Evolutionary conservation across 2,888 invertebrate genomes (phyloP), one percentile per base, ranked within the genome.

Genomic region (Netelia virgata): DNA sequence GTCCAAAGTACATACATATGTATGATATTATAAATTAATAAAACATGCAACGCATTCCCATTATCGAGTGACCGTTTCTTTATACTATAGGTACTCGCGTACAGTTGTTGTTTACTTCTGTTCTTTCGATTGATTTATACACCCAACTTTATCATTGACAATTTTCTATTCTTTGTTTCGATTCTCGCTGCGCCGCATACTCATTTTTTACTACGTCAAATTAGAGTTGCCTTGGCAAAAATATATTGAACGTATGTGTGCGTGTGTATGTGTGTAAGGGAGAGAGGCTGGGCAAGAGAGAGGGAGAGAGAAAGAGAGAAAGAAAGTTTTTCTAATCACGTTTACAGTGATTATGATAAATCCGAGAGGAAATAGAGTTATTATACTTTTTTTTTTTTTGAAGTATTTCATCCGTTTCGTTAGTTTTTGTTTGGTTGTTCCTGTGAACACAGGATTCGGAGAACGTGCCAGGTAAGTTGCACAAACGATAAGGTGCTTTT

Each of bases 361-460:
- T 47, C 3, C 11, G 47, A 47, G 47, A 14, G 10, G 14, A 47
- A 47, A 47, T 14, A 47, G 14, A 47, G 14, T 47, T 47, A 47
- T 11, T 14, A 47, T 47, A 47, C 10, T 10, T 47, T 47, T 47
- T 14, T 43, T 43, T 43, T 43, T 43, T 11, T n/a, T n/a, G n/a
- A 47, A 53, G n/a, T 53, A 47, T 50, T 64, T 8, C 36, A 36
- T 36, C 10, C 41, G 59, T 43, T 41, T 53, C 0, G 3, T 8
- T 59, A 18, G 68, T 68, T 28, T 59, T 87, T 23, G 2, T 88
- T 86, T 89, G 83, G 86, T 89, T 81, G 88, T 90, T 92, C 92
- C 92, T 92, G 92, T 92, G 92, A 92, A 92, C 92, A 92, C 92
- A 92, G 92, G 92, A 91, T 89, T 88, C 85, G 85, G 86, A 87